Base-by-base conservation (phyloP, 1,140 invertebrate species). In the Drosophila eugracilis region DNA sequence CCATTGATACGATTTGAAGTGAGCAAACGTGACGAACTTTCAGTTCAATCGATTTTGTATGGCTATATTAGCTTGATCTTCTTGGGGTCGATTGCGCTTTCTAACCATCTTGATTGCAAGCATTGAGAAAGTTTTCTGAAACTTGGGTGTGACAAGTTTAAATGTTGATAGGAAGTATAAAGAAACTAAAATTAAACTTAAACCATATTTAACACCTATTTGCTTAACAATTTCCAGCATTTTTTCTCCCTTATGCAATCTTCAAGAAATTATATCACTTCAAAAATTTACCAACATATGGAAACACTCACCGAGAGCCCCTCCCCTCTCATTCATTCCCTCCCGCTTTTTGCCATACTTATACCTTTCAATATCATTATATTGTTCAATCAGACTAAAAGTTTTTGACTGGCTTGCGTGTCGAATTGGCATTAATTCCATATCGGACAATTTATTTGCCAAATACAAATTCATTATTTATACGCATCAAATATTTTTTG, bases 381-480 rank as follows among this genome's bases (percentile, higher is more conserved):
- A 53, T 67, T 67, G 41, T 86, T 86, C 58, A 86, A 85, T 85
- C 74, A 44, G 42, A 45, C 81, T 86, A 85, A 85, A 77, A 86
- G 81, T 86, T 74, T 84, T 85, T 47, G 41, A 17, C 21, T 47
- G 24, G 22, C 21, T 81, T 81, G 78, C 80, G 80, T 85, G 80
- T 53, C 62, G 37, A 57, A 69, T 69, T 74, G 73, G 72, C 67
- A 85, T 85, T 76, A 80, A 62, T 70, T 60, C 63, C 65, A 86
- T 57, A 80, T 73, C 72, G 75, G 67, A 54, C 81, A 69, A 77
- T 74, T 80, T 53, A 77, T 80, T 85, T 81, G 66, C 41, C 72
- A 65, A 86, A 85, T 69, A 84, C 65, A 85, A 84, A 85, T 79
- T 79, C 57, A 69, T 86, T 77, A 65, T 79, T 85, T 85, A 79